Evolutionary conservation across 2,888 invertebrate species (phyloP), one percentile per base, ranked within the genome.

Genomic region (Hydriomena furcata): DNA sequence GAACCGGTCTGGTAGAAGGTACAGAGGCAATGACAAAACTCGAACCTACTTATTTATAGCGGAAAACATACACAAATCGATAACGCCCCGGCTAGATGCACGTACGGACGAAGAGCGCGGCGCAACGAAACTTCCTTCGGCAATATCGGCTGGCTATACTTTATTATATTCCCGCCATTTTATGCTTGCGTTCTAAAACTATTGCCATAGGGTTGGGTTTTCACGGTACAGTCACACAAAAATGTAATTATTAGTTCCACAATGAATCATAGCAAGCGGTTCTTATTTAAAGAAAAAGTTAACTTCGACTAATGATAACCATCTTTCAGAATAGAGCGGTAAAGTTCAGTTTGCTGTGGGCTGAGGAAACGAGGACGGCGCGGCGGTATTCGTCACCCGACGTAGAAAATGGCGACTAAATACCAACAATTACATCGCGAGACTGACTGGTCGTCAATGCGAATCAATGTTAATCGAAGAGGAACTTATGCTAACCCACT

Each of bases 351-450:
- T 88, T 87, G 65, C 76, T 63, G 65, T 71, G 74, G 64, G 63
- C 61, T 61, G 59, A 60, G 64, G 69, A 85, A 87, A 84, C 79
- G 88, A 81, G 87, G 86, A 85, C 88, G 85, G 80, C 68, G 75
- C 83, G 79, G 80, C 61, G 73, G 82, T 82, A 85, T 87, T 89
- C 89, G 89, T 90, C 89, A 90, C 84, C 31, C 83, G 81, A 82
- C 73, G 84, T 88, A 88, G 89, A 89, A 90, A 89, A 90, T 88
- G 89, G 89, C 88, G 88, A 88, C 87, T 88, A 85, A 88, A 89
- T 87, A 87, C 85, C 82, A 87, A 86, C 84, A 88, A 88, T 86
- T 87, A 86, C 81, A 80, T 71, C 68, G 79, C 65, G 68, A 73
- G 72, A 73, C 65, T 72, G 65, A 70, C 65, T 66, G 63, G 73